Base-by-base conservation (phyloP, 2,797 vertebrate species). In the Chiloscyllium punctatum region DNA sequence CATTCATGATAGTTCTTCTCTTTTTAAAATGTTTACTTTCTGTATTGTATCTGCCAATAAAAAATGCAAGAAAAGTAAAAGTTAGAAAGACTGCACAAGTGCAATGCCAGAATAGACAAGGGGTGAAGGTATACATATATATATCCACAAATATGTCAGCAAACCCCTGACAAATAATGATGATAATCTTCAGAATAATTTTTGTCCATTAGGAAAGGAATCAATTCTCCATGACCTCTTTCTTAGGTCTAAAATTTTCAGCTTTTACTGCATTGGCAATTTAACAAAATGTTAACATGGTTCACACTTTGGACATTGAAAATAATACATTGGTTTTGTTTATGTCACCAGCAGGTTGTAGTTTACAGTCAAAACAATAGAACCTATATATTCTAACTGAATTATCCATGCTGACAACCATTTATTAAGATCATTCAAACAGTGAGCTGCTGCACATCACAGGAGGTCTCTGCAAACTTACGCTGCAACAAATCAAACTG, bases 341-440 rank as follows among this genome's bases (percentile, higher is more conserved):
- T 91, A 21, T 94, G 62, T 42, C 90, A 94, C n/a, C 42, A 72
- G 5, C 66, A 94, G 16, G 68, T 37, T 48, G 68, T 51, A 94
- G 42, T 72, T 94, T 72, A 72, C 42, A 71, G 94, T 68, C 21
- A 30, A 72, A 48, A 27, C 37, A 94, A 71, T 94, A 71, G 94
- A 94, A 30, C 42, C 68, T 71, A 25, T 72, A 72, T 72, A 72
- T 94, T 94, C 68, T 33, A 94, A 48, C 68, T 51, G 42, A 71
- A 94, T 72, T 72, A 72, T 94, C 66, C 68, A 51, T 68, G 69
- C 37, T 72, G 69, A 94, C 69, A 48, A 69, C 42, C 25, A 51
- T 72, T 48, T 94, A 72, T 72, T 72, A 94, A 94, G 68, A 94
- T 72, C 42, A 71, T 71, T 94, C 37, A 71, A 37, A 94, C 37